These are phyloP conservation scores for Plectus sambesii DNA, from an alignment of 1,140 invertebrate species.

Conservation along the genomic window DNA sequence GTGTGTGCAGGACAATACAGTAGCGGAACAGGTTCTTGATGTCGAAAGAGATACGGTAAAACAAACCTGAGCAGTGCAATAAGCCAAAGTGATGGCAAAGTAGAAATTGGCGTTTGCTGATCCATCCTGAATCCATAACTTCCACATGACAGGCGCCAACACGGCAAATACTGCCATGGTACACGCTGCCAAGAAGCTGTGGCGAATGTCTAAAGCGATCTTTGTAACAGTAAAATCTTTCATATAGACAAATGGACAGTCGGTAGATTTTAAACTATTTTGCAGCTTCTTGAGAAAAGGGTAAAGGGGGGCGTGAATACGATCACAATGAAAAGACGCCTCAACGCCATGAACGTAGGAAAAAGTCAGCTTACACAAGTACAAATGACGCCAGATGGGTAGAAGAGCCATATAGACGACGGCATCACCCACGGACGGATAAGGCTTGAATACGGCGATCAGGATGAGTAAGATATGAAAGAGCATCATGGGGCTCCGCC, in stretches of 20 bases:
- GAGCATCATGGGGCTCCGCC: constrained; percentile 68
- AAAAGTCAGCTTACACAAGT: too few species aligned
- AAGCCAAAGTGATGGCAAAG: constrained; percentile 89
- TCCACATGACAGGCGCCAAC: constrained; percentile 84
- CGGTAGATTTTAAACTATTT: constrained; percentile 20
- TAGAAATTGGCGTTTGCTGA: constrained; percentile 99
- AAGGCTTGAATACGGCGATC: constrained; percentile 85
- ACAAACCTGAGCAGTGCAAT: constrained; percentile 75
- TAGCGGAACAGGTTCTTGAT: too few species aligned
- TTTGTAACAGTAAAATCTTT: too few species aligned
- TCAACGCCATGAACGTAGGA: too few species aligned
- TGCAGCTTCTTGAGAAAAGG: too few species aligned
- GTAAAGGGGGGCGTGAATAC: too few species aligned
- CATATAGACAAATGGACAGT: constrained; percentile 1
- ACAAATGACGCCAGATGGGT: too few species aligned
- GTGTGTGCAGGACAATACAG: too few species aligned
- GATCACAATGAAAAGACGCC: too few species aligned
- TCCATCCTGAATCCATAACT: constrained; percentile 93
- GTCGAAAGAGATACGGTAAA: too few species aligned
- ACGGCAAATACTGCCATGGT: constrained; percentile 75
- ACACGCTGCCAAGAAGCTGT: constrained; percentile 77
- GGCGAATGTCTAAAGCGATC: constrained; percentile 56
- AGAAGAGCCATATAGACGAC: constrained; percentile 77
- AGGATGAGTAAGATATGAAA: constrained; percentile 70
- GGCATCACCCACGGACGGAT: constrained; percentile 86